Evolutionary conservation across 2,113 vertebrate species (phyloP).

Genomic region (Tachuris rubrigastra): DNA sequence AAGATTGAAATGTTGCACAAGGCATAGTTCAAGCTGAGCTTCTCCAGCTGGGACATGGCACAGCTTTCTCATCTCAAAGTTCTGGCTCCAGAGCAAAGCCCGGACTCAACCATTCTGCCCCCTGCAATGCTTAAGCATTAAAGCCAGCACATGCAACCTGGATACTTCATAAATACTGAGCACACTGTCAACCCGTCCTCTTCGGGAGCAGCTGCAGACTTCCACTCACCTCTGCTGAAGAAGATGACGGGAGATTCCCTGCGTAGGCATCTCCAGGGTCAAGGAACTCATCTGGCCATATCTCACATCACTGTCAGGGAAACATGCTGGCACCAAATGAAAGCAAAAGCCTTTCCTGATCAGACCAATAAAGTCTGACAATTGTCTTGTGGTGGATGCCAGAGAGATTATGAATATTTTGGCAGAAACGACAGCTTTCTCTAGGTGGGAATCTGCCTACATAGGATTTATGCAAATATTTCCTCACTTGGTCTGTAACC

Average conservation of each 20-base stretch:
- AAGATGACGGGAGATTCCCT: neutral
- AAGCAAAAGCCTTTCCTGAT: constrained; percentile 21
- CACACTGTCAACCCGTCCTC: neutral
- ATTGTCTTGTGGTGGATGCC: constrained; percentile 24
- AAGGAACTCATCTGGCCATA: neutral
- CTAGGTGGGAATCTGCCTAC: constrained; percentile 65
- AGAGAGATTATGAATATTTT: constrained; percentile 48
- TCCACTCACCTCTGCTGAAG: constrained; percentile 24
- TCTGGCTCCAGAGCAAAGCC: neutral
- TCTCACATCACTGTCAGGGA: neutral
- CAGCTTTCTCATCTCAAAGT: neutral
- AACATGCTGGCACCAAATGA: neutral
- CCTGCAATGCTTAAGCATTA: neutral
- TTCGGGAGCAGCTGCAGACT: neutral
- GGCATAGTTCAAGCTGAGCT: neutral
- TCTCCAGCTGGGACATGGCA: neutral
- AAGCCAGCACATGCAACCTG: neutral
- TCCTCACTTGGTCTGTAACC: constrained; percentile 51
- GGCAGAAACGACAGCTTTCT: constrained; percentile 8
- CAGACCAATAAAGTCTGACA: constrained; percentile 27
- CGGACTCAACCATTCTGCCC: neutral
- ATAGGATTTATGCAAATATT: constrained; percentile 56
- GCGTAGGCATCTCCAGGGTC: neutral
- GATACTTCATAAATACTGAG: neutral
- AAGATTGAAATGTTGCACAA: neutral